Conservation (phyloP, 2,797 vertebrate genomes). For the Notamacropus eugenii region DNA sequence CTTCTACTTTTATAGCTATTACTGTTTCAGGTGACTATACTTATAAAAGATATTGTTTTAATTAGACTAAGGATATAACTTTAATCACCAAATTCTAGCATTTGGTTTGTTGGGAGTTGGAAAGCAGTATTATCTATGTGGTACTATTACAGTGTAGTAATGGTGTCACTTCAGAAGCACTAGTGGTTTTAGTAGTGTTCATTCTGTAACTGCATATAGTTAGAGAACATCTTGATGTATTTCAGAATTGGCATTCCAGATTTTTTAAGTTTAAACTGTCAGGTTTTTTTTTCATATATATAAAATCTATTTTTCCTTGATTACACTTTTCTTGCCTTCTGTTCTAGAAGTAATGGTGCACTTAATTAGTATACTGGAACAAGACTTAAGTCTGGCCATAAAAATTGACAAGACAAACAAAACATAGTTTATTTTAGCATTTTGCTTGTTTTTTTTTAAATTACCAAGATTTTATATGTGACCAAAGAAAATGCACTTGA, state of each 20-base stretch:
- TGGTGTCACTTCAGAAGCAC: not conserved
- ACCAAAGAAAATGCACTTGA: slow-evolving; percentile 59
- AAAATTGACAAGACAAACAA: slow-evolving; percentile 45
- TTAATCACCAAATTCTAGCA: slow-evolving; percentile 31
- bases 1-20: not conserved
- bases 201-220: slow-evolving; percentile 7
- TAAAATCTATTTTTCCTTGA: slow-evolving; percentile 51
- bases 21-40: slow-evolving; percentile 10
- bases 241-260: slow-evolving; percentile 9
- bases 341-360: slow-evolving; percentile 46
- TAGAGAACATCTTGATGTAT: not conserved
- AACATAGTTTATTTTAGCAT: slow-evolving; percentile 19
- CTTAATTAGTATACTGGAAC: slow-evolving; percentile 21
- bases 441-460: slow-evolving; percentile 57
- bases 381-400: not conserved
- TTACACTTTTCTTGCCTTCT: slow-evolving; percentile 49
- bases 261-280: slow-evolving; percentile 23
- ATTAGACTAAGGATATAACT: slow-evolving; percentile 27
- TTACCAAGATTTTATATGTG: slow-evolving; percentile 49
- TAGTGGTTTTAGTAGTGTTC: slow-evolving; percentile 13
- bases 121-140: slow-evolving; percentile 4
- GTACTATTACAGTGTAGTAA: not conserved
- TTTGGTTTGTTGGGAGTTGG: slow-evolving; percentile 27
- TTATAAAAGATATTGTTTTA: slow-evolving; percentile 12
- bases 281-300: slow-evolving; percentile 40